Evolutionary conservation across 2,113 vertebrate genomes (phyloP).

Genomic region (Oxyura jamaicensis): DNA sequence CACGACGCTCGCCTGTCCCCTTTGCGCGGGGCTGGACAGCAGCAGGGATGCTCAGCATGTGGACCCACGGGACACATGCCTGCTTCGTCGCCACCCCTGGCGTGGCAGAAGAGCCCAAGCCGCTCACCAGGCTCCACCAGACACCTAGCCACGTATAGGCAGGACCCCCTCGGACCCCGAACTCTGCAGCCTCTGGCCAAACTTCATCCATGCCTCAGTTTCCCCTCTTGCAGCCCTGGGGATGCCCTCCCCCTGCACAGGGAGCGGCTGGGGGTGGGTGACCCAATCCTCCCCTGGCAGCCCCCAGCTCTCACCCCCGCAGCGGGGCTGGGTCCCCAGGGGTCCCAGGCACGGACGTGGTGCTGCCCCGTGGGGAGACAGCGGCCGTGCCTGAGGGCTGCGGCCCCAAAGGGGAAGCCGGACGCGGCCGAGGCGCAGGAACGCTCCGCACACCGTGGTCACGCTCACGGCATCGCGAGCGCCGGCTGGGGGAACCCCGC

Average conservation of each 20-base stretch:
- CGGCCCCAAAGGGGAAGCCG: not conserved
- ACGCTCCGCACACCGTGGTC: accelerated
- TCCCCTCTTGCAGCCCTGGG: not conserved
- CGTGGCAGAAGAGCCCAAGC: not conserved
- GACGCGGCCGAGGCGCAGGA: accelerated
- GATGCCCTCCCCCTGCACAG: not conserved
- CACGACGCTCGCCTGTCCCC: not conserved
- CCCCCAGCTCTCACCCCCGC: accelerated
- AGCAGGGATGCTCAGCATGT: not conserved
- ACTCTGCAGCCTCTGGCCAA: not conserved
- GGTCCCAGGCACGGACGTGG: not conserved
- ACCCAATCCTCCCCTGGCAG: too few relatives aligned
- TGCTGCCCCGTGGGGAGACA: accelerated
- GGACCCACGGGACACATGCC: not conserved
- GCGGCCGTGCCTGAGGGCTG: not conserved
- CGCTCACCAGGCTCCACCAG: not conserved
- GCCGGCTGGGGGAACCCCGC: accelerated
- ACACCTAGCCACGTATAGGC: not conserved
- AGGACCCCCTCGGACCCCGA: too few relatives aligned
- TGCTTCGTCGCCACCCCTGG: not conserved
- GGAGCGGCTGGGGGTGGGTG: too few relatives aligned
- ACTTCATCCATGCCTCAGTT: not conserved
- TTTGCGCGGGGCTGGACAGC: not conserved
- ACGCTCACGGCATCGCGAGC: accelerated
- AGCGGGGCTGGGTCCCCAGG: not conserved